phyloP scores from a whole-genome alignment of 2,888 invertebrate species.

The Lasioglossum villosulum region DNA sequence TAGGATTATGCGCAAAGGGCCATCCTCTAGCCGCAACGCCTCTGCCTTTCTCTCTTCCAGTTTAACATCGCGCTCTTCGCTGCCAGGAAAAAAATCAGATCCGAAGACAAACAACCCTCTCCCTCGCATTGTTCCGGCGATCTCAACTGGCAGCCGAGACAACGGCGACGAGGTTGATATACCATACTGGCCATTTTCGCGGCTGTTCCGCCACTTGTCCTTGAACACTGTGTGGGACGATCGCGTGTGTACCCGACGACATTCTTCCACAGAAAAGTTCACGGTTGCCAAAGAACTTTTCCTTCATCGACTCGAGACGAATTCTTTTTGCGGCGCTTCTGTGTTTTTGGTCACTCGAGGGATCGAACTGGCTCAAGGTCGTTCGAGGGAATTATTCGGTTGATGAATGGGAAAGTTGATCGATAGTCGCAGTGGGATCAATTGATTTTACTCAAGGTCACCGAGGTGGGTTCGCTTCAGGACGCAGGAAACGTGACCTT shows the following conservation, averaged over 20 bases:
- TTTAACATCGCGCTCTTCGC: constrained; percentile 24
- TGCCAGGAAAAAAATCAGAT: constrained; percentile 45
- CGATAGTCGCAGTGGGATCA: constrained; percentile 1
- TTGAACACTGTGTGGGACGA: not conserved
- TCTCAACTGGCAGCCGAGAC: not conserved
- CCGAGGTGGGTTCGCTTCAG: not conserved
- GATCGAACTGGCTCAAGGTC: not conserved
- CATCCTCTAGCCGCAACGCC: constrained; percentile 65
- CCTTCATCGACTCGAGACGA: not conserved
- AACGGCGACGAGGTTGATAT: not conserved
- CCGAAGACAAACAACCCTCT: constrained; percentile 44
- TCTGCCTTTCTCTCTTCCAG: constrained; percentile 1
- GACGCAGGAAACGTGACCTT: not conserved
- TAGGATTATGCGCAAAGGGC: constrained; percentile 72
- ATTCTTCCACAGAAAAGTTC: not conserved
- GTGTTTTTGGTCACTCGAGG: not conserved
- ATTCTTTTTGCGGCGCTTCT: not conserved
- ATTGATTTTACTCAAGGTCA: not conserved
- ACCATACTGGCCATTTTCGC: not conserved
- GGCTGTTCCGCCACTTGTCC: not conserved
- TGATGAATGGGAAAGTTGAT: not conserved
- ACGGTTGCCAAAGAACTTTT: not conserved
- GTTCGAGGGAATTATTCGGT: not conserved
- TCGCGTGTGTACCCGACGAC: not conserved
- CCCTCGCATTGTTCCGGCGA: not conserved